Evolutionary conservation across 2,888 invertebrate genomes (phyloP).

Genomic region (Drosophila meridiana): DNA sequence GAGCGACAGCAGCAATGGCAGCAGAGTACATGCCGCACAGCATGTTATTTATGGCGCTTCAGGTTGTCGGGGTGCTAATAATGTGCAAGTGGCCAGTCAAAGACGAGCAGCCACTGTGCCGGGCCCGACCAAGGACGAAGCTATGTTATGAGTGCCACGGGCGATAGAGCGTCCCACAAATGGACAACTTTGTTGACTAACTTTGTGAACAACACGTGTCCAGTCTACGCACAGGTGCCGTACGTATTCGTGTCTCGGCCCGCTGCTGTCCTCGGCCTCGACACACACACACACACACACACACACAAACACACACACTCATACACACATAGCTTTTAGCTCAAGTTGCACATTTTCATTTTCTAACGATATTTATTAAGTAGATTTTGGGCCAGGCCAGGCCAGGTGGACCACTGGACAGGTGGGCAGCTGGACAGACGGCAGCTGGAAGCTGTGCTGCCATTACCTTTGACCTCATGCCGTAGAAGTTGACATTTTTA

Average conservation of each 20-base stretch:
- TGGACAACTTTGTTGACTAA: conserved; percentile 75
- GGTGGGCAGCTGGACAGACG: not conserved
- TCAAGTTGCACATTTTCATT: conserved; percentile 69
- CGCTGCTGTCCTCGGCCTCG: not conserved
- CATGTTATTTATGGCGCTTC: conserved; percentile 72
- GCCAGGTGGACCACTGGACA: not conserved
- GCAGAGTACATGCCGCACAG: conserved; percentile 50
- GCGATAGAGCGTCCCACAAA: conserved; percentile 42
- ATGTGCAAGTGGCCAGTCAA: conserved; percentile 61
- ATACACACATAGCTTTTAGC: conserved; percentile 10
- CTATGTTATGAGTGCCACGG: conserved; percentile 39
- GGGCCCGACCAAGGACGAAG: conserved; percentile 13
- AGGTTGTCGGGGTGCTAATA: conserved; percentile 76
- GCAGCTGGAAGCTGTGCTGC: not conserved
- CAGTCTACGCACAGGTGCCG: conserved; percentile 65
- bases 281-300: not conserved
- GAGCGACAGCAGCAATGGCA: conserved; percentile 27
- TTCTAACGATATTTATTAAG: conserved; percentile 73
- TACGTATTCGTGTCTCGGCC: conserved; percentile 32
- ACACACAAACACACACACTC: not conserved
- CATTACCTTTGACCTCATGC: conserved; percentile 25
- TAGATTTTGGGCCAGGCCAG: conserved; percentile 49
- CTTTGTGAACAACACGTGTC: conserved; percentile 63
- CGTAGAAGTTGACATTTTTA: conserved; percentile 59
- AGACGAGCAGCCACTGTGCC: conserved; percentile 28